These are phyloP conservation scores for cat (Felis catus) DNA, from an alignment of 2,113 vertebrate genomes.

Conservation along the genomic window F.catus_Fca126_mat1.0 CM031421.1:113880501-113881000, in stretches of 20 bases:
- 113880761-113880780: background rate
- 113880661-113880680: constrained; percentile 64
- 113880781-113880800: background rate
- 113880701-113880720: constrained; percentile 41
- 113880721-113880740: constrained; percentile 55
- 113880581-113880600: constrained; percentile 92
- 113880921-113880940: background rate
- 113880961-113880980: background rate
- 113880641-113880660: constrained; percentile 76
- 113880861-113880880: background rate
- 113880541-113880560: background rate
- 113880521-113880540: background rate
- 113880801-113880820: background rate
- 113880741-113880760: background rate
- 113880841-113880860: background rate
- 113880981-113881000: background rate
- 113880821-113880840: background rate
- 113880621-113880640: constrained; percentile 84
- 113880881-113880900: background rate
- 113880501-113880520: background rate
- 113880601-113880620: constrained; percentile 89
- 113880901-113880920: background rate
- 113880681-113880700: constrained; percentile 71
- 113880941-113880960: background rate
- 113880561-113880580: constrained; percentile 51